These are phyloP conservation scores for Rhinoraja longicauda DNA, from an alignment of 2,797 vertebrate species.

Conservation along the genomic window DNA sequence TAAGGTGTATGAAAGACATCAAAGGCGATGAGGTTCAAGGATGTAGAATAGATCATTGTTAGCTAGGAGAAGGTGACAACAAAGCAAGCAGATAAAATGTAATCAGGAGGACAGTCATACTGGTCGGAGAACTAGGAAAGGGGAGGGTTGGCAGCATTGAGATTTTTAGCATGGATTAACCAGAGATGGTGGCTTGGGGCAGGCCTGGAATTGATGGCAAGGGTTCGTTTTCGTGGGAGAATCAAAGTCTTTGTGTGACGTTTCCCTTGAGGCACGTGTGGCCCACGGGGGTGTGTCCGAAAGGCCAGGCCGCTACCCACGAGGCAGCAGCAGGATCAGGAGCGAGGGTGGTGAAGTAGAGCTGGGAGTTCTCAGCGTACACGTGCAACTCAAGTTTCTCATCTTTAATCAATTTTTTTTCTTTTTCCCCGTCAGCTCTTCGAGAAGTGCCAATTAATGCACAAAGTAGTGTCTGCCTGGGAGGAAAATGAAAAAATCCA, in stretches of 20 bases:
- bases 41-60: no score
- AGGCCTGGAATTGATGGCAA: no score
- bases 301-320: neutral
- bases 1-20: no score
- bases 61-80: no score
- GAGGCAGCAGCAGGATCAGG: neutral
- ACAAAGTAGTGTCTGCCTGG: conserved; percentile 93
- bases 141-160: neutral
- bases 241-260: neutral
- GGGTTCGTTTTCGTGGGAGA: neutral
- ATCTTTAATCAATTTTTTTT: neutral
- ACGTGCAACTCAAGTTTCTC: neutral
- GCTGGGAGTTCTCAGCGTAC: neutral
- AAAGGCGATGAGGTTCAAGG: no score
- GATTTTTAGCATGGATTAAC: neutral
- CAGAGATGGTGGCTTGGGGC: neutral
- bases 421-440: conserved; percentile 69
- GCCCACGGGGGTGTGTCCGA: neutral
- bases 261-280: neutral
- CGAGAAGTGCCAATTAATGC: conserved; percentile 85
- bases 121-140: no score
- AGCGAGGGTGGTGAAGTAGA: neutral
- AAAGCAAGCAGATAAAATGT: no score
- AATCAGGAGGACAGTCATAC: no score
- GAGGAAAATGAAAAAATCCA: conserved; percentile 92